These are phyloP conservation scores for Hiodon alosoides DNA, from an alignment of 2,113 vertebrate species.

Conservation along the genomic window DNA sequence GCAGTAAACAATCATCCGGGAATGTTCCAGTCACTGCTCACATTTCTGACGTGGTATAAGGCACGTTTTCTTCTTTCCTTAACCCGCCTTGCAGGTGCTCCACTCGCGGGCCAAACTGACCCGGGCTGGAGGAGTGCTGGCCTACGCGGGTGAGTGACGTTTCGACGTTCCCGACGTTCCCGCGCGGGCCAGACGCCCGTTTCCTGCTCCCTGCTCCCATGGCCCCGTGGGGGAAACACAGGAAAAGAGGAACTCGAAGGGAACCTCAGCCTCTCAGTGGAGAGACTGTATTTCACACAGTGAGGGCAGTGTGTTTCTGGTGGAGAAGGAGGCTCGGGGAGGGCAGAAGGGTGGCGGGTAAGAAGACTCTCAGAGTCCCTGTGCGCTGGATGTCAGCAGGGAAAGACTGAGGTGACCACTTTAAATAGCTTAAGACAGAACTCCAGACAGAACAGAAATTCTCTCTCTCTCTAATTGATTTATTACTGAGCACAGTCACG, in stretches of 20 bases:
- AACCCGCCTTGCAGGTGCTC: too few species aligned
- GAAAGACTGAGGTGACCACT: not conserved
- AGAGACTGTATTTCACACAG: constrained; percentile 15
- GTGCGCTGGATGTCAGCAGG: not conserved
- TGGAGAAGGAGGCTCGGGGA: not conserved
- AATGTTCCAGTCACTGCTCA: too few species aligned
- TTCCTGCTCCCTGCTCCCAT: not conserved
- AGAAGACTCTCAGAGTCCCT: not conserved
- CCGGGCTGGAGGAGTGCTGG: too few species aligned
- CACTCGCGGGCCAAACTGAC: too few species aligned
- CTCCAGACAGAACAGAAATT: too few species aligned
- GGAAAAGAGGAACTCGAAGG: not conserved
- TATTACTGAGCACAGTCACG: too few species aligned
- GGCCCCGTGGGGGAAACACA: not conserved
- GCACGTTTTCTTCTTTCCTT: too few species aligned
- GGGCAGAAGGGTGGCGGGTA: not conserved
- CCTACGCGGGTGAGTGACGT: too few species aligned
- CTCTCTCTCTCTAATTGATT: too few species aligned
- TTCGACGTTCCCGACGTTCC: too few species aligned
- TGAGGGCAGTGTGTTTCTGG: not conserved
- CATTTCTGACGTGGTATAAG: too few species aligned
- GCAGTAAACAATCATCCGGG: too few species aligned
- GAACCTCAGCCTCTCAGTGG: not conserved
- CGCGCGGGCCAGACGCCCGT: not conserved
- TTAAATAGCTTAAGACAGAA: not conserved